Percentiles rank a stretch among this genome's conserved stretches.
These are phyloP conservation scores for Zaprionus taronus DNA, from an alignment of 1,140 invertebrate species.

Conservation along the genomic window DNA sequence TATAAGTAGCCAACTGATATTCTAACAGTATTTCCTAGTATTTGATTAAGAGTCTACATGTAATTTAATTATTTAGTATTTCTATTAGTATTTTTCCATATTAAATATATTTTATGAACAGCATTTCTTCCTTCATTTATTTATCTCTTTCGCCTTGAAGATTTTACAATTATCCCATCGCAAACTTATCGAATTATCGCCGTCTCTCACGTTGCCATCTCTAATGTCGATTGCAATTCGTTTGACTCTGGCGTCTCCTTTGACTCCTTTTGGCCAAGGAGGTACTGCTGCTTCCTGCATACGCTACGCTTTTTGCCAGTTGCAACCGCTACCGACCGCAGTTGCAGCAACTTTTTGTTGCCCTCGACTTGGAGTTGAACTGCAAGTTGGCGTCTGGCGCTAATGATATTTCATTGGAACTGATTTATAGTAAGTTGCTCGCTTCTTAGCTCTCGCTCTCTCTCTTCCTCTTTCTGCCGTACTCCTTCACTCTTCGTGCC, in stretches of 20 bases:
- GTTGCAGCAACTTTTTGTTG: slow-evolving; percentile 41
- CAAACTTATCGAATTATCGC: background rate
- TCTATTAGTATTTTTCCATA: background rate
- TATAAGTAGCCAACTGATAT: too few relatives aligned
- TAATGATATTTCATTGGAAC: slow-evolving; percentile 77
- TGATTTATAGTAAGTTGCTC: slow-evolving; percentile 69
- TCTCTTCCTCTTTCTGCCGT: background rate
- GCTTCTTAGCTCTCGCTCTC: slow-evolving; percentile 13
- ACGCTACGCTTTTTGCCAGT: slow-evolving; percentile 24
- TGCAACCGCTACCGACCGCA: slow-evolving; percentile 12
- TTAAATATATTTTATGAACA: too few relatives aligned
- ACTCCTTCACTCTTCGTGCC: slow-evolving; percentile 6
- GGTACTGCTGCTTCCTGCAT: slow-evolving; percentile 14
- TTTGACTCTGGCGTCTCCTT: slow-evolving; percentile 6
- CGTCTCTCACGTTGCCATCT: background rate
- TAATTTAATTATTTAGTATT: background rate
- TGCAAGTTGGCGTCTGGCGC: slow-evolving; percentile 44
- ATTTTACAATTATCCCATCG: background rate
- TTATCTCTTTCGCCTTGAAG: too few relatives aligned
- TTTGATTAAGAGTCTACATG: background rate
- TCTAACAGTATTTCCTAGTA: background rate
- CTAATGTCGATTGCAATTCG: slow-evolving; percentile 19
- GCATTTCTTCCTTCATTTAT: too few relatives aligned
- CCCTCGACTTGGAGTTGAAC: slow-evolving; percentile 24
- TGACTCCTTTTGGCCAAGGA: slow-evolving; percentile 1